Evolutionary conservation across 2,888 invertebrate species (phyloP), one percentile per base, ranked within the genome.

Genomic region (Drosophila yooni): DNA sequence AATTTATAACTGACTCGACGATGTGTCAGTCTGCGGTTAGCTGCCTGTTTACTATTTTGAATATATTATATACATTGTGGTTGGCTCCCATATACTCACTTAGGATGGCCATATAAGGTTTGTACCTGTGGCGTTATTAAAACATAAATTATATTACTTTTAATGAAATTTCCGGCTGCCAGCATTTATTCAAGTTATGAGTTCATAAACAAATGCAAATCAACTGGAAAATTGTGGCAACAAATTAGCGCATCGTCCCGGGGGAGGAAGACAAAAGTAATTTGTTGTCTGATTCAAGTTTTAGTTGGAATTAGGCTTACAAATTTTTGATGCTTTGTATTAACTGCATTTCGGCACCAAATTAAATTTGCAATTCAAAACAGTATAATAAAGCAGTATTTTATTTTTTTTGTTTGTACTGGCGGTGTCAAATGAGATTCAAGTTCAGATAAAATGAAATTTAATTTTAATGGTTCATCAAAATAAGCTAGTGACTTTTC

Each of bases 131-230:
- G 71, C 79, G 68, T 89, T 85, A 85, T 88, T 80, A 80, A 85
- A 82, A 89, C 89, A 85, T 85, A 88, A 85, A 85, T 89, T 78
- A 89, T 85, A 89, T 84, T 84, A 62, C 67, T 69, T 74, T 82
- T 69, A 74, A 73, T 84, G 84, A 87, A 82, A 88, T 89, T 89
- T 89, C 85, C 89, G 88, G 58, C 70, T 25, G 82, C 70, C 72
- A 70, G 58, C 76, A 62, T 69, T 69, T 18, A 40, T 63, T 64
- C 52, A 62, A 73, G 80, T 90, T 90, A 90, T 90, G 79, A 77
- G 86, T 90, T 90, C 81, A 88, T 90, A 85, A 89, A 74, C 83
- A 87, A 81, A 85, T 85, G 85, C 80, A 88, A 85, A 85, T 89
- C 64, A 82, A 67, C 50, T 76, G 85, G 82, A 84, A 85, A 89